A percentile compares a stretch with the other conserved stretches of the same genome.
phyloP scores from a whole-genome alignment of 2,797 vertebrate species.

The Bryconaethiops microstoma region DNA sequence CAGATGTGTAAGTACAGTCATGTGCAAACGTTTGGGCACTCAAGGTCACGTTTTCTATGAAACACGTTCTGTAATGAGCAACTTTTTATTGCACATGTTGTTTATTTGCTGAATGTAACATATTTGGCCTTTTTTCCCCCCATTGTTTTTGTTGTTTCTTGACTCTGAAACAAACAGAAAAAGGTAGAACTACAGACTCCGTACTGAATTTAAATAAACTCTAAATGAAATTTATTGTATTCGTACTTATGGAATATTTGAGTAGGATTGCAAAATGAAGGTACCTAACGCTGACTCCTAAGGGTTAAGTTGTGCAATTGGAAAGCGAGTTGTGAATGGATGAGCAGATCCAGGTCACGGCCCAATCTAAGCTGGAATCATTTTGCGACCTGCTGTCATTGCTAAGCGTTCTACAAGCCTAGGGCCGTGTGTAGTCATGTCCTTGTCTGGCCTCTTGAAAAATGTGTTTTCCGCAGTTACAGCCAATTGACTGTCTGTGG shows the following conservation, averaged over 20 bases:
- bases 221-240: too few relatives aligned
- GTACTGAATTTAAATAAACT: too few relatives aligned
- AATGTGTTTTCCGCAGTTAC: neutral
- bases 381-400: neutral
- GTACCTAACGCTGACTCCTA: neutral
- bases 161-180: neutral
- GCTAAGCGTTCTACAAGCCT: neutral
- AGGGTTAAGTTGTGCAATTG: neutral
- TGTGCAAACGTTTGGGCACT: too few relatives aligned
- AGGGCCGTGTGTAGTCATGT: neutral
- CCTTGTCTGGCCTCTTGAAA: slow-evolving; percentile 5
- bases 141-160: neutral
- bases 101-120: too few relatives aligned
- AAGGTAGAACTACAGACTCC: neutral
- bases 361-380: neutral
- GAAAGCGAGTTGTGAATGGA: neutral
- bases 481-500: neutral
- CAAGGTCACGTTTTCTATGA: too few relatives aligned
- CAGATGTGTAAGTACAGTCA: too few relatives aligned
- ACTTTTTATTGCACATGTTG: too few relatives aligned
- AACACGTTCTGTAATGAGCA: too few relatives aligned
- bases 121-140: neutral
- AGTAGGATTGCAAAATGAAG: neutral
- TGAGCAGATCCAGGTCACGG: slow-evolving; percentile 6
- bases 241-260: neutral